A percentile compares a stretch with the other conserved stretches of the same genome.
phyloP scores from a whole-genome alignment of 2,113 vertebrate genomes.

The Lampris incognitus region DNA sequence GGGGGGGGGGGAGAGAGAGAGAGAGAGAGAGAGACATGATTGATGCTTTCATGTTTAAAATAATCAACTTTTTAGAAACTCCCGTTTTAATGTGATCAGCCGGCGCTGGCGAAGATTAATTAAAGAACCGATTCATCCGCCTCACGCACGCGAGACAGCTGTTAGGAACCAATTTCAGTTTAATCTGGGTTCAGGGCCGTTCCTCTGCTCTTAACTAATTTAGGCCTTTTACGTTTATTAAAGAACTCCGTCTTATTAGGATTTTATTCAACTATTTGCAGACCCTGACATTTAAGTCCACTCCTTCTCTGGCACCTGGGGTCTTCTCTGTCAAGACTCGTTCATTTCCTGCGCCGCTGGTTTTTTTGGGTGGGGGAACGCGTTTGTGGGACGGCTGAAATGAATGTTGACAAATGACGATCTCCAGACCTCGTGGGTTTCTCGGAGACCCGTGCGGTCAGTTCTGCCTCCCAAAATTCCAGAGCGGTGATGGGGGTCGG shows the following conservation, averaged over 20 bases:
- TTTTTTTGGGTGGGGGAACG: background rate
- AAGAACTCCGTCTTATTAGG: slow-evolving; percentile 4
- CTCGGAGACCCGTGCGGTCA: slow-evolving; percentile 54
- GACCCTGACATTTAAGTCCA: slow-evolving; percentile 10
- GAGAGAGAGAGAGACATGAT: slow-evolving; percentile 46
- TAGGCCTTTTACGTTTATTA: background rate
- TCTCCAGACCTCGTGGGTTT: slow-evolving; percentile 60
- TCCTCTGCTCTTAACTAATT: slow-evolving; percentile 11
- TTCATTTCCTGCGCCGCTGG: slow-evolving; percentile 31
- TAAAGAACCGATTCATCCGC: slow-evolving; percentile 39
- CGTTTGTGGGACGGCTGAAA: slow-evolving; percentile 31
- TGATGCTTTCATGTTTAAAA: slow-evolving; percentile 58
- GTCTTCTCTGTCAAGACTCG: slow-evolving; percentile 22
- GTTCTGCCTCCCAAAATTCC: slow-evolving; percentile 18
- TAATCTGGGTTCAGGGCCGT: slow-evolving; percentile 23
- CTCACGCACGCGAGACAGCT: slow-evolving; percentile 5
- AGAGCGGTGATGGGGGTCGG: background rate
- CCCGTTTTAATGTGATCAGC: slow-evolving; percentile 45
- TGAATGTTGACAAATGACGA: slow-evolving; percentile 75
- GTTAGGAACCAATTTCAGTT: slow-evolving; percentile 38
- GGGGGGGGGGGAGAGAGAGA: slow-evolving; percentile 24
- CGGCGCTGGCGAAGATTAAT: slow-evolving; percentile 41
- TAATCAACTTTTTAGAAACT: slow-evolving; percentile 37
- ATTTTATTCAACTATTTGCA: background rate
- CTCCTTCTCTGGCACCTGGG: background rate